phyloP scores from a whole-genome alignment of 1,140 invertebrate genomes.

The Schlechtendalia chinensis region DNA sequence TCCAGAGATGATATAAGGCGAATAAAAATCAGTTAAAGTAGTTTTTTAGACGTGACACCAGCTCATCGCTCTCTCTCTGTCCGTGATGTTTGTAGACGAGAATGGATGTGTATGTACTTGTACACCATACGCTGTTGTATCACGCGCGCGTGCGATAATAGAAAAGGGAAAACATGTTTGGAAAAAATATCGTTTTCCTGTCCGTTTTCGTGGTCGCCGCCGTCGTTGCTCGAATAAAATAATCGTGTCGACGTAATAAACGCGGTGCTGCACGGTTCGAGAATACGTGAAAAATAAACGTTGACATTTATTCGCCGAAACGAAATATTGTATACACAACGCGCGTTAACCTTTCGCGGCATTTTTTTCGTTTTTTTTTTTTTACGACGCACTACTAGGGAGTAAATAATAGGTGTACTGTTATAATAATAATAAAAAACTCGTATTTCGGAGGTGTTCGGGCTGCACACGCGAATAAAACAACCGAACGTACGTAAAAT shows the following conservation, averaged over 20 bases:
- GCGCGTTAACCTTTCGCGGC: not conserved
- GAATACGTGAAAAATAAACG: constrained; percentile 1
- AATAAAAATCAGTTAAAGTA: no score
- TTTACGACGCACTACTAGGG: not conserved
- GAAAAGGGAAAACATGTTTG: not conserved
- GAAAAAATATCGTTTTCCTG: not conserved
- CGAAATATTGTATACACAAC: not conserved
- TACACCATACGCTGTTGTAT: no score
- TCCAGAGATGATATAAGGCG: no score
- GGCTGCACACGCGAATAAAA: no score
- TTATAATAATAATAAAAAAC: no score
- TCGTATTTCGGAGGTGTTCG: no score
- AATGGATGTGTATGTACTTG: no score
- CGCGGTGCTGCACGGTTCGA: not conserved
- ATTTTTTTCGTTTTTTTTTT: not conserved
- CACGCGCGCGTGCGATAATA: not conserved
- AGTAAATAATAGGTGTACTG: no score
- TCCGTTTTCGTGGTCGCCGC: not conserved
- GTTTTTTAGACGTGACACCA: no score
- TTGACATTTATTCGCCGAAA: constrained; percentile 25
- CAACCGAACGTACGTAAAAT: no score
- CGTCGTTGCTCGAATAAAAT: not conserved
- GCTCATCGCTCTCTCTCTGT: no score
- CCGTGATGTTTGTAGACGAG: no score
- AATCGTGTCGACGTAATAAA: not conserved